A percentile compares a stretch with the other conserved stretches of the same genome.
These are phyloP conservation scores for Amphipoea lucens DNA, from an alignment of 2,888 invertebrate genomes.

Conservation along the genomic window DNA sequence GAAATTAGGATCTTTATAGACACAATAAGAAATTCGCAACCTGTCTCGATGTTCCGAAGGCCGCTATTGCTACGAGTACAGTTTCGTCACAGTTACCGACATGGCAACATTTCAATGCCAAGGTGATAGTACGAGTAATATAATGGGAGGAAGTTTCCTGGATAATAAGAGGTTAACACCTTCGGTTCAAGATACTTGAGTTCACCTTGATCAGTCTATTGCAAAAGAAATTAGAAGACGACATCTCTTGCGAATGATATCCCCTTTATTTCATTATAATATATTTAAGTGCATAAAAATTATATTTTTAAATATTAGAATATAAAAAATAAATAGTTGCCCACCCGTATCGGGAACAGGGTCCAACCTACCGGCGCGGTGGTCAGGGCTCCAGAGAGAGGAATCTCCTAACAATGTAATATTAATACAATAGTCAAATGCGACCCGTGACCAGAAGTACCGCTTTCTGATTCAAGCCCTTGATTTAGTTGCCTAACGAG, in stretches of 20 bases:
- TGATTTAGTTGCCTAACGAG: no score
- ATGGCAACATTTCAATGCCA: conserved; percentile 38
- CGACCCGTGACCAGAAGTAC: no score
- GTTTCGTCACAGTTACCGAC: conserved; percentile 29
- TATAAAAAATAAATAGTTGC: no score
- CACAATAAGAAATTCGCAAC: conserved; percentile 19
- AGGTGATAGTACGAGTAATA: conserved; percentile 9
- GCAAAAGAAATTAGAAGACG: neutral
- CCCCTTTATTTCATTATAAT: neutral
- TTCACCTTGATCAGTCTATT: conserved; percentile 13
- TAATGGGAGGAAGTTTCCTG: conserved; percentile 41
- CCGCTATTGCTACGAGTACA: neutral
- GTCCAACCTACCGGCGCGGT: no score
- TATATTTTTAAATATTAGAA: no score
- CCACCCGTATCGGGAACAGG: no score
- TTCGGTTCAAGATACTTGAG: neutral
- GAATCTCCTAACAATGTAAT: no score
- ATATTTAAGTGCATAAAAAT: no score
- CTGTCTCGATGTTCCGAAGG: conserved; percentile 19
- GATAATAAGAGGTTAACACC: neutral
- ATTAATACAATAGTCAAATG: no score
- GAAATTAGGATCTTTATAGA: conserved; percentile 1
- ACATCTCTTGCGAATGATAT: neutral
- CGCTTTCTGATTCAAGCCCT: no score
- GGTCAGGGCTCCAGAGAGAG: no score